Percentiles rank a stretch among this genome's conserved stretches.
Evolutionary conservation across 2,797 vertebrate genomes (phyloP).

Genomic region (Adrianichthys oophorus): DNA sequence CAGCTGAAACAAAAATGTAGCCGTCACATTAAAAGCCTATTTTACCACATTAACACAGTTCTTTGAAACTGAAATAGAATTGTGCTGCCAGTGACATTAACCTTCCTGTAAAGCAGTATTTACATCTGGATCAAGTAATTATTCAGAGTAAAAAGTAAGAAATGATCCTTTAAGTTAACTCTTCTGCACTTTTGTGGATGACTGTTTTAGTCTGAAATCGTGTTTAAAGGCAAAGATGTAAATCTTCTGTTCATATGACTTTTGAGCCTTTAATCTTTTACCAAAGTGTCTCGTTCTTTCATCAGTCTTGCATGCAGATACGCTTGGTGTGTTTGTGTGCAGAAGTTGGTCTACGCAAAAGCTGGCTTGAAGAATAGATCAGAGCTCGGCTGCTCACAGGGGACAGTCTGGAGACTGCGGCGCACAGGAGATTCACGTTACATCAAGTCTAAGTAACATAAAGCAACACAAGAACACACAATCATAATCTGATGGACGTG

Average conservation of each 20-base stretch:
- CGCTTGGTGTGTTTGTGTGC: conserved; percentile 10
- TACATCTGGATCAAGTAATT: too few relatives aligned
- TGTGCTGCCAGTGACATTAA: too few relatives aligned
- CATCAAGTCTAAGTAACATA: conserved; percentile 24
- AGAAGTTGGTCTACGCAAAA: conserved; percentile 30
- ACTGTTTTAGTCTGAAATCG: not conserved
- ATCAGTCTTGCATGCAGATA: conserved; percentile 61
- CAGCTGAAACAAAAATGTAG: too few relatives aligned
- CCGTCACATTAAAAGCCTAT: too few relatives aligned
- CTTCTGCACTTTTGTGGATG: too few relatives aligned
- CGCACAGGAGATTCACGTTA: conserved; percentile 15
- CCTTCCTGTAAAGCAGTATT: too few relatives aligned
- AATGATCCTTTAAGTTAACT: too few relatives aligned
- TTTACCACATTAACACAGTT: too few relatives aligned
- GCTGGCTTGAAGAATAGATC: conserved; percentile 42
- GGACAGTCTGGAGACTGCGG: conserved; percentile 35
- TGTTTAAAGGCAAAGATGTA: conserved; percentile 4
- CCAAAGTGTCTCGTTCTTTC: conserved; percentile 65
- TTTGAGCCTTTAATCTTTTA: conserved; percentile 42
- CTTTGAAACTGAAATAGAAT: too few relatives aligned
- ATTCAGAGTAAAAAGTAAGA: too few relatives aligned
- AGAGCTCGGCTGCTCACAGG: conserved; percentile 39
- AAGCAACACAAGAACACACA: conserved; percentile 5
- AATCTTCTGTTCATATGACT: conserved; percentile 14
- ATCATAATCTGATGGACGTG: conserved; percentile 16